Evolutionary conservation across 2,888 invertebrate species (phyloP), one percentile per base, ranked within the genome.

Genomic region (Marasmarcha lunaedactyla): DNA sequence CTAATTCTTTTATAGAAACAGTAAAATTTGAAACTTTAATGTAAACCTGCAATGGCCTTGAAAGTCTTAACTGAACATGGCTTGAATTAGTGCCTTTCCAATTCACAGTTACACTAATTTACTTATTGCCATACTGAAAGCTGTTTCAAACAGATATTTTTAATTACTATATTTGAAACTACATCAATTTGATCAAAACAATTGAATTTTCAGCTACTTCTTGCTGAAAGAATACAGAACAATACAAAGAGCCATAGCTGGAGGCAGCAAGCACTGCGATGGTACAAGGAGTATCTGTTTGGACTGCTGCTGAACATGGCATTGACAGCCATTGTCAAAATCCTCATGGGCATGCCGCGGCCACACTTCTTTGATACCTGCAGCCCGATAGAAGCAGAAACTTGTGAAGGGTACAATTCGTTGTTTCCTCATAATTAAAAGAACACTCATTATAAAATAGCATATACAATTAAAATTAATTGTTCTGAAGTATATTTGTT

Each of bases 311-410:
- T 89, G 10, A 87, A 89, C 42, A 57, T 89, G 15, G 69, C 88
- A 0, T 52, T 88, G 1, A 85, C 87, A 1, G 86, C 88, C 54
- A 54, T 73, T 1, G 59, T 86, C 15, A 92, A 93, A 63, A 63
- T 87, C 1, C 46, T 89, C 0, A 84, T 91, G 1, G 90, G 90
- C 0, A 89, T 90, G 36, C 89, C 90, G 0, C 79, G 93, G 47
- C 93, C 93, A 0, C 92, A 92, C 59, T 93, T 92, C 67, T 84
- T 92, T 47, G 89, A 90, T 49, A 89, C 90, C 0, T 93, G 93
- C 58, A 68, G 70, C 38, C 92, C 93, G 3, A 85, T 86, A 43
- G 87, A 87, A 36, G 86, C 87, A 0, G 47, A 61, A 25, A 87
- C 86, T 43, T 93, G 93, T 62, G 41, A 63, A 46, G 71, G 54